These are phyloP conservation scores for Porites lutea DNA, from an alignment of 64 coral and sea anemone species.

Conservation along the genomic window DNA sequence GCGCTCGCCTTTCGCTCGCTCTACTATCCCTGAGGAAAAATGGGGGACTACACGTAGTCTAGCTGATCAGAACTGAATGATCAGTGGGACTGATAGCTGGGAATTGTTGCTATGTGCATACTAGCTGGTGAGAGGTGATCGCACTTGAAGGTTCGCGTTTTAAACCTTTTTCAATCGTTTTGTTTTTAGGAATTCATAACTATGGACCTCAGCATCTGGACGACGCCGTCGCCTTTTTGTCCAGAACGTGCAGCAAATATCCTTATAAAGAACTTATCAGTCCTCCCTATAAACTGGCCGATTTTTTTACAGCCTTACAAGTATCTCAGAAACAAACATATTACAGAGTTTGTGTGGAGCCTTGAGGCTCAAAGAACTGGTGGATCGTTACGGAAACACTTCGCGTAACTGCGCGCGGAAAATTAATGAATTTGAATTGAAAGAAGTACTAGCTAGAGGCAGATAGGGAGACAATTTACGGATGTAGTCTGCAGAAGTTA, in stretches of 20 bases:
- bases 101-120: too few species aligned
- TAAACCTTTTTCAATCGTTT: neutral
- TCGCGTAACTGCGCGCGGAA: too few species aligned
- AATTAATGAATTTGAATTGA: too few species aligned
- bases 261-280: slow-evolving; percentile 85
- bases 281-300: slow-evolving; percentile 43
- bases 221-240: slow-evolving; percentile 85
- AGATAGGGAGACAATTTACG: too few species aligned
- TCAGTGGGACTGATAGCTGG: too few species aligned
- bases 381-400: too few species aligned
- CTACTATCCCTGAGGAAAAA: too few species aligned
- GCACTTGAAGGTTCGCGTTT: neutral
- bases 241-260: slow-evolving; percentile 78
- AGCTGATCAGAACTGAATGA: too few species aligned
- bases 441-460: too few species aligned
- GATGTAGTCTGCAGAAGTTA: too few species aligned
- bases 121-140: neutral
- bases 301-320: slow-evolving; percentile 74
- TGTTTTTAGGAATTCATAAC: slow-evolving; percentile 87
- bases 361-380: slow-evolving; percentile 13
- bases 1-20: too few species aligned
- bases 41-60: too few species aligned
- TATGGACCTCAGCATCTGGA: slow-evolving; percentile 93
- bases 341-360: slow-evolving; percentile 88
- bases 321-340: slow-evolving; percentile 79